Conservation (phyloP, 1,140 invertebrate species). For the Drosophila leontia region DNA sequence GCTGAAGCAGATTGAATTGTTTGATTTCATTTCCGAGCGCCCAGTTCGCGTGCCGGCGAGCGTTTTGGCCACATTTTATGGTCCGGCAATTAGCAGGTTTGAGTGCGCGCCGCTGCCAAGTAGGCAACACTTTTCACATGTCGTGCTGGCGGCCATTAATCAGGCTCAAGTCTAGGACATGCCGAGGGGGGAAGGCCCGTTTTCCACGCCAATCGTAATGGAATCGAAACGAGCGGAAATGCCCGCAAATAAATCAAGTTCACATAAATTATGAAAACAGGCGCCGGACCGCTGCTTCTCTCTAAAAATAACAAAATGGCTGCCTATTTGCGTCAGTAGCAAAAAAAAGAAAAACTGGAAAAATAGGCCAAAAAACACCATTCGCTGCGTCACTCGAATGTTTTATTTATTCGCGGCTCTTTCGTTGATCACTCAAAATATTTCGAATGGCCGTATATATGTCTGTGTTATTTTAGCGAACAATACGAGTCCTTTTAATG, state of each 20-base stretch:
- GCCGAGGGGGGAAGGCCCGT: slow-evolving; percentile 9
- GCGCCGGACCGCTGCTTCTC: slow-evolving; percentile 19
- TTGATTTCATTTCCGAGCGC: slow-evolving; percentile 28
- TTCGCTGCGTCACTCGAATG: slow-evolving; percentile 7
- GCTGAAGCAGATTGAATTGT: slow-evolving; percentile 64
- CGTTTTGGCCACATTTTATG: slow-evolving; percentile 68
- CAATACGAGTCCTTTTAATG: slow-evolving; percentile 7
- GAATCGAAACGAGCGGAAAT: slow-evolving; percentile 72
- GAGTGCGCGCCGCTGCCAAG: slow-evolving; percentile 32
- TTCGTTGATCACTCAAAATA: slow-evolving; percentile 44
- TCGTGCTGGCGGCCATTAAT: slow-evolving; percentile 70
- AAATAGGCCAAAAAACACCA: background rate
- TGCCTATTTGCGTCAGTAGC: slow-evolving; percentile 51
- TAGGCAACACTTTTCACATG: slow-evolving; percentile 76
- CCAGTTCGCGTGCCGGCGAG: slow-evolving; percentile 48
- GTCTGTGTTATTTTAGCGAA: slow-evolving; percentile 40
- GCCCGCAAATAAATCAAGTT: slow-evolving; percentile 67
- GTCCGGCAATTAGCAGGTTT: slow-evolving; percentile 68
- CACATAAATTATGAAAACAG: slow-evolving; percentile 58
- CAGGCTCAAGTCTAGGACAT: slow-evolving; percentile 23
- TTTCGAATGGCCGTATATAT: slow-evolving; percentile 16
- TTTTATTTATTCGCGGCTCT: slow-evolving; percentile 35
- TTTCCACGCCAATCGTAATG: slow-evolving; percentile 72
- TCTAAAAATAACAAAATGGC: slow-evolving; percentile 50
- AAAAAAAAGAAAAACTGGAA: background rate